Conservation (phyloP, 1,140 invertebrate species). For the Periplaneta americana region DNA sequence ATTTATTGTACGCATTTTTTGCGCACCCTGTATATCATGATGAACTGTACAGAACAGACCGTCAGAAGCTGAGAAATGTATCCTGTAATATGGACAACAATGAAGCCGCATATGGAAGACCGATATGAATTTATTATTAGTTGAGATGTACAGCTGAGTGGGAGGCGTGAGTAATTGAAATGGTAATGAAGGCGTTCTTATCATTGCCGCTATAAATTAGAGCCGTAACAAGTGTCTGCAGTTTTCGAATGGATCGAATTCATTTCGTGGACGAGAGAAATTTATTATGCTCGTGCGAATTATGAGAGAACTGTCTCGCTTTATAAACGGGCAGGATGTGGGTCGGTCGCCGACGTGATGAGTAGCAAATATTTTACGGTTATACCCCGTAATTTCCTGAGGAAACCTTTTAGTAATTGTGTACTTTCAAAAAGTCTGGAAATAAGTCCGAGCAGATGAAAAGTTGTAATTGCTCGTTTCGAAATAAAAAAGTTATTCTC, state of each 20-base stretch:
- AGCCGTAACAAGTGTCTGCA: slow-evolving; percentile 1
- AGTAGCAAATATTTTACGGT: not conserved
- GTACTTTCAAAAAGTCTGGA: not conserved
- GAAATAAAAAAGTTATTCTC: too few species aligned
- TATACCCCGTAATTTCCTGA: not conserved
- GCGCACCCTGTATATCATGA: too few species aligned
- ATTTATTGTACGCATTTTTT: too few species aligned
- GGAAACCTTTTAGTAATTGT: not conserved
- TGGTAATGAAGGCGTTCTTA: not conserved
- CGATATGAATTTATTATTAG: not conserved
- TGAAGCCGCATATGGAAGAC: not conserved
- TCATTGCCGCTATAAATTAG: not conserved
- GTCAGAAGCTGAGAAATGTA: not conserved
- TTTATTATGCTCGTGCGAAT: not conserved
- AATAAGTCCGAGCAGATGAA: not conserved
- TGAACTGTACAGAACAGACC: not conserved
- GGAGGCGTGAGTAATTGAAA: not conserved
- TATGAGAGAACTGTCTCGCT: not conserved
- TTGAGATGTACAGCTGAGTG: not conserved
- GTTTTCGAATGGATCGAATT: slow-evolving; percentile 4
- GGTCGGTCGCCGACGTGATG: not conserved
- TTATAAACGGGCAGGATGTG: not conserved
- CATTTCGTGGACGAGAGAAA: not conserved
- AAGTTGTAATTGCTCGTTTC: not conserved
- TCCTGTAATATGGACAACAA: not conserved